Evolutionary conservation across 2,888 invertebrate species (phyloP).

Genomic region (Griposia aprilina): DNA sequence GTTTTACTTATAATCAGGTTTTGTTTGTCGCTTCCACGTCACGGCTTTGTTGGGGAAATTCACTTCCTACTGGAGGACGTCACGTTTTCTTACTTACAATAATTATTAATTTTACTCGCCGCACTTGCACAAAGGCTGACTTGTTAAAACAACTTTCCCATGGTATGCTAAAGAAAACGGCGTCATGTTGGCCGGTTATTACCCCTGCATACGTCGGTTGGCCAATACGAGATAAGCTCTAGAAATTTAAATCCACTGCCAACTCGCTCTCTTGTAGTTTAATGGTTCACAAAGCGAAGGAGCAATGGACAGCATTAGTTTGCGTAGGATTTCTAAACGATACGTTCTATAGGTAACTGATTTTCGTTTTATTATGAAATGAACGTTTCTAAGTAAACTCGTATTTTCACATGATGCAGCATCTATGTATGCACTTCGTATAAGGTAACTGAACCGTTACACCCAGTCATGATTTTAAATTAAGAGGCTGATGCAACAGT

Average conservation of each 20-base stretch:
- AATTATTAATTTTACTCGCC: slow-evolving; percentile 57
- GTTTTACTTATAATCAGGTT: slow-evolving; percentile 66
- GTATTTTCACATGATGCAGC: slow-evolving; percentile 44
- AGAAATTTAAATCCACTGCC: slow-evolving; percentile 41
- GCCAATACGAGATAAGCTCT: slow-evolving; percentile 55
- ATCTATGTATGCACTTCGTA: slow-evolving; percentile 11
- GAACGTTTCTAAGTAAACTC: slow-evolving; percentile 27
- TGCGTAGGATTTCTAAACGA: slow-evolving; percentile 12
- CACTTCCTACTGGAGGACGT: slow-evolving; percentile 64
- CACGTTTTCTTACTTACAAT: slow-evolving; percentile 56
- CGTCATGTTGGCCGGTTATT: slow-evolving; percentile 53
- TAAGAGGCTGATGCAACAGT: slow-evolving; percentile 18
- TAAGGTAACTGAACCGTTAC: slow-evolving; percentile 30
- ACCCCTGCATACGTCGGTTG: slow-evolving; percentile 53
- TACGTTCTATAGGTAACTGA: slow-evolving; percentile 23
- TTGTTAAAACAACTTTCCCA: slow-evolving; percentile 64
- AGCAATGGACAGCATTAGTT: slow-evolving; percentile 32
- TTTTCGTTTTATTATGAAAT: slow-evolving; percentile 39
- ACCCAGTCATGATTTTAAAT: slow-evolving; percentile 39
- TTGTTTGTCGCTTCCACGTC: slow-evolving; percentile 60
- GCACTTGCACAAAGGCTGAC: slow-evolving; percentile 48
- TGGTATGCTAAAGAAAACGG: slow-evolving; percentile 59
- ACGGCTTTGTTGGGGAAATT: slow-evolving; percentile 64
- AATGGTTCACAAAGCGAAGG: slow-evolving; percentile 28
- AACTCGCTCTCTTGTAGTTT: slow-evolving; percentile 17